Conservation (phyloP, 1,140 invertebrate species). For the Zophobas morio region DNA sequence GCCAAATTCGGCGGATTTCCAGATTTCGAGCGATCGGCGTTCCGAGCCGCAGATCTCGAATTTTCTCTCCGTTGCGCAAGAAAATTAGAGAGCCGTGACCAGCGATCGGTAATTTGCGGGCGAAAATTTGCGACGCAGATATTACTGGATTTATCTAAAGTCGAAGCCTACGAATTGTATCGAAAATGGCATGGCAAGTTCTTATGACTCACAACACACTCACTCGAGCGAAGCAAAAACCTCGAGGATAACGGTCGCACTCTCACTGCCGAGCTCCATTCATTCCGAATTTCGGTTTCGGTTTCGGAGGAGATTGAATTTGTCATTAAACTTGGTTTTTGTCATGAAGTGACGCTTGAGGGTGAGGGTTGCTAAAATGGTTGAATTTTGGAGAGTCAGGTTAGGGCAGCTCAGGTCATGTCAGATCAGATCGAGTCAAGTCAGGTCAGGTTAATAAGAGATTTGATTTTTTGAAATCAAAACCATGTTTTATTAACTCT, state of each 20-base stretch:
- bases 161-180: constrained; percentile 19
- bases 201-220: constrained; percentile 15
- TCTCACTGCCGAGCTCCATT: constrained; percentile 11
- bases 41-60: neutral
- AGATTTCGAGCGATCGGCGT: neutral
- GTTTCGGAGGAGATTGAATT: neutral
- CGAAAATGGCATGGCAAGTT: constrained; percentile 52
- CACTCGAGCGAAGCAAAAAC: neutral
- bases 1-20: neutral
- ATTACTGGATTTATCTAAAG: neutral
- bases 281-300: neutral
- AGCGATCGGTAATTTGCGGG: neutral
- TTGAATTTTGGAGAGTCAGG: no score
- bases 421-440: no score
- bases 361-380: no score
- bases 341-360: no score
- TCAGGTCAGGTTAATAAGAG: no score
- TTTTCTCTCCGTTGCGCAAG: constrained; percentile 8
- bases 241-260: neutral
- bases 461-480: no score
- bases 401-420: no score
- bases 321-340: no score
- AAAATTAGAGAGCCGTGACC: constrained; percentile 2
- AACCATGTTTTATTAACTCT: no score
- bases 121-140: constrained; percentile 24